phyloP scores from a whole-genome alignment of 53 echinoderm and acorn worm genomes.

The Glandiceps talaboti region DNA sequence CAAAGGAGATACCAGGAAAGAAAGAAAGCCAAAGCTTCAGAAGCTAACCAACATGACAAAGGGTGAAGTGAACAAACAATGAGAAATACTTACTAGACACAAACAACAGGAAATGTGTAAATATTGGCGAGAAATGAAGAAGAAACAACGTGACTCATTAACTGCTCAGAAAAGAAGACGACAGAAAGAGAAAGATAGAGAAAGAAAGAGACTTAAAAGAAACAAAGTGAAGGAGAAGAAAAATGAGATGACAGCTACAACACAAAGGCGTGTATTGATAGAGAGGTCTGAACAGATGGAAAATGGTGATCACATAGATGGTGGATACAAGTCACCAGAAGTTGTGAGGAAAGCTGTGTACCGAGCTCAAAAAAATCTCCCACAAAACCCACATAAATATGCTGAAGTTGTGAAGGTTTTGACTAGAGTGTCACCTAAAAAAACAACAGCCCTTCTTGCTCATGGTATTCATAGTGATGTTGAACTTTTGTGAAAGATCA shows the following conservation, averaged over 20 bases:
- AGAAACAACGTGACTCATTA: conserved; percentile 1
- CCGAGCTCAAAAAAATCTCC: neutral
- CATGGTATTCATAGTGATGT: neutral
- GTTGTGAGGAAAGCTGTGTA: neutral
- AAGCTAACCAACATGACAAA: neutral
- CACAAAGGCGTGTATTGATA: too few relatives aligned
- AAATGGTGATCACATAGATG: too few relatives aligned
- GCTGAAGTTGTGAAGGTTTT: neutral
- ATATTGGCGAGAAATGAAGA: conserved; percentile 12
- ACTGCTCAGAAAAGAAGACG: neutral
- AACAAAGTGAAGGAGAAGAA: too few relatives aligned
- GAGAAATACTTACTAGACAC: neutral
- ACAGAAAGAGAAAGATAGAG: neutral
- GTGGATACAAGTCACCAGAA: neutral
- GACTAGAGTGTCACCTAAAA: neutral
- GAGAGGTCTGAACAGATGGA: too few relatives aligned
- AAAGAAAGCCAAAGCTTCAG: neutral
- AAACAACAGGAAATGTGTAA: neutral
- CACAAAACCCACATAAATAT: neutral
- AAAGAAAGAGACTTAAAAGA: neutral
- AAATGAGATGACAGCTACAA: too few relatives aligned
- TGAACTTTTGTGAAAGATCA: neutral
- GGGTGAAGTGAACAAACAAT: neutral
- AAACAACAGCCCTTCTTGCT: neutral
- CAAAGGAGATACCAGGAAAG: neutral